A percentile compares a stretch with the other conserved stretches of the same genome.
phyloP scores from a whole-genome alignment of 2,797 vertebrate genomes.

The Iguana delicatissima region DNA sequence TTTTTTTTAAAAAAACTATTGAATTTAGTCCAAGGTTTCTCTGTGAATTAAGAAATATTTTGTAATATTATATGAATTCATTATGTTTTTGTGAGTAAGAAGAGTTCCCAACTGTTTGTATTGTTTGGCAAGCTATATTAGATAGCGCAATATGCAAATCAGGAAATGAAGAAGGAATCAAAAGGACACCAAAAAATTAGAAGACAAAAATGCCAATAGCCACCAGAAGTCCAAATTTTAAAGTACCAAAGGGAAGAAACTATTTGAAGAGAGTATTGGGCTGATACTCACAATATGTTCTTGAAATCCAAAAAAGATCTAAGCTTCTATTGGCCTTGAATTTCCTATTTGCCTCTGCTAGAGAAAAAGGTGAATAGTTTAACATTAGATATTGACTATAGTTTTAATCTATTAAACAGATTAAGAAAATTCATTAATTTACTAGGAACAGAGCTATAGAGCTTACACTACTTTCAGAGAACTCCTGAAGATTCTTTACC shows the following conservation, averaged over 20 bases:
- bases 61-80: too few relatives aligned
- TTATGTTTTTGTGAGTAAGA: too few relatives aligned
- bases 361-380: too few relatives aligned
- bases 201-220: not conserved
- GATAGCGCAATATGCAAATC: too few relatives aligned
- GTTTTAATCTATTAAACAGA: not conserved
- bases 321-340: too few relatives aligned
- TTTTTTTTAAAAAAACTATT: too few relatives aligned
- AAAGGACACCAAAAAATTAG: not conserved
- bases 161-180: not conserved
- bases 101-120: too few relatives aligned
- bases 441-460: not conserved
- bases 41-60: too few relatives aligned
- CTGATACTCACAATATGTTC: not conserved
- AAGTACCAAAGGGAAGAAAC: not conserved
- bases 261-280: not conserved
- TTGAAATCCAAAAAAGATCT: not conserved
- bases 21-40: too few relatives aligned
- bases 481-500: not conserved
- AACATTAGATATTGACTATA: not conserved
- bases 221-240: not conserved
- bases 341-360: not conserved
- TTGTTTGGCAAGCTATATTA: not conserved
- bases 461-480: not conserved
- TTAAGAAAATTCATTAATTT: not conserved